A percentile compares a stretch with the other conserved stretches of the same genome.
phyloP scores from a whole-genome alignment of 2,888 invertebrate species.

The Drosophila mercatorum region DNA sequence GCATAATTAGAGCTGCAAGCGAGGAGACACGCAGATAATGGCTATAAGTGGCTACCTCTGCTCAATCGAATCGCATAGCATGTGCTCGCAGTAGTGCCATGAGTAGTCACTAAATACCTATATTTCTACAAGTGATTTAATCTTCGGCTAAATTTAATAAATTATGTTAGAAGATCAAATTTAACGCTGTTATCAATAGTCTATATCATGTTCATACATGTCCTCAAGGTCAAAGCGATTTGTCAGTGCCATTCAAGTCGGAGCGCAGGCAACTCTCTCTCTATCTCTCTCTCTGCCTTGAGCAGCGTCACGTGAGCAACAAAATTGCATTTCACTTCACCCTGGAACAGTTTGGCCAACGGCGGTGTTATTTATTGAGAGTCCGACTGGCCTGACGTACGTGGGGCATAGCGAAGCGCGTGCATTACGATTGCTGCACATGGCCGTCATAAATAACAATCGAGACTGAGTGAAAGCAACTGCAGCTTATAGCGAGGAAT shows the following conservation, averaged over 20 bases:
- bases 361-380: conserved; percentile 9
- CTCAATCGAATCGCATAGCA: neutral
- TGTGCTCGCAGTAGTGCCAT: too few relatives aligned
- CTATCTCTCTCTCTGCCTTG: too few relatives aligned
- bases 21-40: neutral
- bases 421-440: conserved; percentile 60
- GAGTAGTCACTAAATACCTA: neutral
- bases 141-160: neutral
- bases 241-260: conserved; percentile 43
- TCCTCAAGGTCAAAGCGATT: conserved; percentile 50
- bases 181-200: neutral
- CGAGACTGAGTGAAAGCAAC: conserved; percentile 1
- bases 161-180: neutral
- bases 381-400: conserved; percentile 47
- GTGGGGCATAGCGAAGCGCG: conserved; percentile 41
- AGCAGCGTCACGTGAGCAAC: conserved; percentile 29
- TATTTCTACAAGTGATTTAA: neutral
- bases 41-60: neutral
- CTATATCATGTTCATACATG: neutral
- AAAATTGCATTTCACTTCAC: conserved; percentile 35
- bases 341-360: conserved; percentile 7
- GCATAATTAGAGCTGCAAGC: neutral
- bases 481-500: conserved; percentile 38
- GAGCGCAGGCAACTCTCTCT: too few relatives aligned
- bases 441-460: conserved; percentile 71